Evolutionary conservation across 35 echinoderm and acorn worm genomes (phyloP).

Genomic region (Antedon bifida): DNA sequence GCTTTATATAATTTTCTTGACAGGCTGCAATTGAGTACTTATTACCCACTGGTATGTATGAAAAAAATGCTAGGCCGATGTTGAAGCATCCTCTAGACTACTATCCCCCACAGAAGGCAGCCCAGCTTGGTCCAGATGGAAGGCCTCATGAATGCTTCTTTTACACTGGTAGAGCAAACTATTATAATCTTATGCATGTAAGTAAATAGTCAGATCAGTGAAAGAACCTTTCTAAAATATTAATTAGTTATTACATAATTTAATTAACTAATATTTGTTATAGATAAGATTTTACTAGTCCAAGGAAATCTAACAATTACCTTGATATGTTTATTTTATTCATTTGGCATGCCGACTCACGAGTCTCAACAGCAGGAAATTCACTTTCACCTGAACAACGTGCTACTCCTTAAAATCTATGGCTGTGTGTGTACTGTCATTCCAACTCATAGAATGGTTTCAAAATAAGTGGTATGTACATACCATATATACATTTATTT

Average conservation of each 20-base stretch:
- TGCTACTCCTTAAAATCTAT: too few species aligned
- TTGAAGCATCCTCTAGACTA: slow-evolving; percentile 56
- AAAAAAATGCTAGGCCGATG: slow-evolving; percentile 72
- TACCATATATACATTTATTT: not conserved
- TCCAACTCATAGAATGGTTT: too few species aligned
- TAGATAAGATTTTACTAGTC: too few species aligned
- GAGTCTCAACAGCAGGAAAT: too few species aligned
- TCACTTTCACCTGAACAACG: too few species aligned
- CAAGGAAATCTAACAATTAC: too few species aligned
- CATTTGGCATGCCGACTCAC: too few species aligned
- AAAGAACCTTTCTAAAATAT: too few species aligned
- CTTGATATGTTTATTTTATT: too few species aligned
- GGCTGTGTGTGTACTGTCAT: too few species aligned
- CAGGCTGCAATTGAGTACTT: slow-evolving; percentile 72
- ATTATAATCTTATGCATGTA: slow-evolving; percentile 91
- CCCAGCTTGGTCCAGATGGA: slow-evolving; percentile 67
- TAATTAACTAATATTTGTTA: too few species aligned
- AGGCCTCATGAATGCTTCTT: slow-evolving; percentile 67
- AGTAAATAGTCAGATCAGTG: slow-evolving; percentile 17
- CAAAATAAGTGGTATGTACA: not conserved
- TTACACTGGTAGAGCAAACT: slow-evolving; percentile 89
- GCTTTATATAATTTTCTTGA: not conserved
- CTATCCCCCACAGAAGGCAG: slow-evolving; percentile 83
- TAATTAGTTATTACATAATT: too few species aligned
- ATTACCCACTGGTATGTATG: slow-evolving; percentile 76